A percentile compares a stretch with the other conserved stretches of the same genome.
Conservation (phyloP, 2,888 invertebrate species). For the Drosophila buzzatii region DNA sequence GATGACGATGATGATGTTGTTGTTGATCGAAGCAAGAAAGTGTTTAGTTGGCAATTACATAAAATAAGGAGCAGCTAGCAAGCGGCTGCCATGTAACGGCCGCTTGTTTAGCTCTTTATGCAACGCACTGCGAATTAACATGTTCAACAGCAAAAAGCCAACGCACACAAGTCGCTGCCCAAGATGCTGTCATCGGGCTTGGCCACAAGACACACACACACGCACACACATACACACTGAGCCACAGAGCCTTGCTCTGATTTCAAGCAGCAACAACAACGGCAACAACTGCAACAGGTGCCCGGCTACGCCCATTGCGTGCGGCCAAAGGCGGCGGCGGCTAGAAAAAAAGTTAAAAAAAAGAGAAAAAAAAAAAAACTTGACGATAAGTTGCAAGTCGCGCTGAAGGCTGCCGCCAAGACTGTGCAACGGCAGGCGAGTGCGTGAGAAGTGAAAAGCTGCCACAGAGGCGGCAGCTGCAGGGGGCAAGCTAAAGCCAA, state of each 20-base stretch:
- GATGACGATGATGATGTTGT: conserved; percentile 27
- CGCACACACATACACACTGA: conserved; percentile 20
- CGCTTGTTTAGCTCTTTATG: conserved; percentile 70
- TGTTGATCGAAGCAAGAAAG: conserved; percentile 65
- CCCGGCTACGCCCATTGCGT: conserved; percentile 80
- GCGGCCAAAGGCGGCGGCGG: conserved; percentile 59
- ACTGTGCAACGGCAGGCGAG: conserved; percentile 22
- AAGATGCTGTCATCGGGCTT: conserved; percentile 73
- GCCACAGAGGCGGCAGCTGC: conserved; percentile 32
- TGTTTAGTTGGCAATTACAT: conserved; percentile 80
- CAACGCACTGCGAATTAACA: conserved; percentile 76
- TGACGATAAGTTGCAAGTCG: conserved; percentile 61
- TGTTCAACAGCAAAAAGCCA: conserved; percentile 76
- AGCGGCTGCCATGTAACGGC: conserved; percentile 73
- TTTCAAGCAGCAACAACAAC: conserved; percentile 56
- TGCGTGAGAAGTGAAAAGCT: conserved; percentile 53
- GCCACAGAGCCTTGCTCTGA: conserved; percentile 74
- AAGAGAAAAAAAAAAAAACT: conserved; percentile 34
- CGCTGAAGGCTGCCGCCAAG: conserved; percentile 38
- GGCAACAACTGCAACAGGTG: conserved; percentile 67
- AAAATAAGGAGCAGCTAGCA: conserved; percentile 79
- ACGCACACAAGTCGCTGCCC: conserved; percentile 72
- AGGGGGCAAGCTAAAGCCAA: conserved; percentile 24
- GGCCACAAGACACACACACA: conserved; percentile 54
- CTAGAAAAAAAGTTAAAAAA: conserved; percentile 50